Evolutionary conservation across 2,113 vertebrate species (phyloP), one percentile per base, ranked within the genome.

Genomic region (Labrus mixtus): DNA sequence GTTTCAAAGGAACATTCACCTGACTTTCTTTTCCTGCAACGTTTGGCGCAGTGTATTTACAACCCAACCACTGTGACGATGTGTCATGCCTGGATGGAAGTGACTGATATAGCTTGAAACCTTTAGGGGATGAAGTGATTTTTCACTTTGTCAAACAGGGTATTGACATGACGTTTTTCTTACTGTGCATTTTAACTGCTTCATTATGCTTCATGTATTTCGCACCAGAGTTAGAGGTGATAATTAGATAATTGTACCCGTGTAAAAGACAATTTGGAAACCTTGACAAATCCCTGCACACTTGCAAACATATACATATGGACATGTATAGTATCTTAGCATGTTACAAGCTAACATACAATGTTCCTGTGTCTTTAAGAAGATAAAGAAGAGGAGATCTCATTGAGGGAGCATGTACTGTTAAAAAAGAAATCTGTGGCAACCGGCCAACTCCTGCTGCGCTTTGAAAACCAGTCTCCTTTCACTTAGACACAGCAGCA

Each of bases 391-490:
- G 10, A 0, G 1, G 36, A 67, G 70, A 79, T 70, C 61, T 68
- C 65, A 82, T 62, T 62, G 61, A 78, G 70, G 20, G 59, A 45
- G 64, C 45, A 16, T 76, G 78, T 66, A 36, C 55, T 43, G 68
- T 73, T 64, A 71, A 25, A 71, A 70, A 69, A 0, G 76, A 65
- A 78, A 81, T 87, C 75, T 81, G 76, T 79, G 70, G 64, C 78
- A 68, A 68, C 58, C 48, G 79, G 62, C 13, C 9, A 62, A 58
- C 68, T 70, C 83, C 76, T 67, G 79, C 86, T 89, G 82, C 66
- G 78, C 83, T 89, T 76, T 88, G 79, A 84, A 87, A 78, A 69
- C 65, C 57, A 63, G 58, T 46, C 80, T 54, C 51, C 25, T 53
- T 84, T 88, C 68, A 78, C 59, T 12, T 7, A 74, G 68, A 66